Base-by-base conservation (phyloP, 2,888 invertebrate genomes). In the Malachius bipustulatus region DNA sequence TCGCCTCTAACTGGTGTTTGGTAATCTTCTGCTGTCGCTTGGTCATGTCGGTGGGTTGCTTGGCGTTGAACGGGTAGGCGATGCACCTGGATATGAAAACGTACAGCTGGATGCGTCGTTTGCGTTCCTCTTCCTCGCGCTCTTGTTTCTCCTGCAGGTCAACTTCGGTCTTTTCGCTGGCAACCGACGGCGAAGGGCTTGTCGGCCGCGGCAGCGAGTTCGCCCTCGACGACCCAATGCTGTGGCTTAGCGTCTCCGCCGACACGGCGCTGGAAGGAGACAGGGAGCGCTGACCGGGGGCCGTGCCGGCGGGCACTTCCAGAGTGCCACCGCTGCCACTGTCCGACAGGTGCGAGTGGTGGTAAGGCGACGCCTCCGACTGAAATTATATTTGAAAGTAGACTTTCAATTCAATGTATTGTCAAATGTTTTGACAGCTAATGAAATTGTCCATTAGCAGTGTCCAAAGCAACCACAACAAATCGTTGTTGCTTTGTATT, bases 31-130 rank as follows among this genome's bases (percentile, higher is more conserved):
- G 82, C 60, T 94, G 93, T 43, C 97, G 70, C 54, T 87, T 73
- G 2, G 91, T 91, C 93, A 97, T 91, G 62, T 99, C 98, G 4
- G 93, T 94, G 1, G 94, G 93, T 60, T 97, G 97, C 65, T 98
- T 98, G 8, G 96, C 94, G 66, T 97, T 99, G 70, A 98, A 98
- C 4, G 97, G 97, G 67, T 98, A 97, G 4, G 98, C 91, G 56
- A 96, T 80, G 65, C 96, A 94, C 59, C 97, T 74, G 46, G 96
- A 91, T 46, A 98, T 89, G 63, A 98, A 98, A 46, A 99, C 97
- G 66, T 98, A 98, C 26, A 98, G 68, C 61, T 98, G 98, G 39
- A 98, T 77, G 41, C 90, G 77, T 41, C 82, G 77, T 61, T 96
- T 96, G 44, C 94, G 77, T 54, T 96, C 93, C 57, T 96, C 96